A percentile compares a stretch with the other conserved stretches of the same genome.
Conservation (phyloP, 2,888 invertebrate genomes). For the Ptycholaimellus sp. region DNA sequence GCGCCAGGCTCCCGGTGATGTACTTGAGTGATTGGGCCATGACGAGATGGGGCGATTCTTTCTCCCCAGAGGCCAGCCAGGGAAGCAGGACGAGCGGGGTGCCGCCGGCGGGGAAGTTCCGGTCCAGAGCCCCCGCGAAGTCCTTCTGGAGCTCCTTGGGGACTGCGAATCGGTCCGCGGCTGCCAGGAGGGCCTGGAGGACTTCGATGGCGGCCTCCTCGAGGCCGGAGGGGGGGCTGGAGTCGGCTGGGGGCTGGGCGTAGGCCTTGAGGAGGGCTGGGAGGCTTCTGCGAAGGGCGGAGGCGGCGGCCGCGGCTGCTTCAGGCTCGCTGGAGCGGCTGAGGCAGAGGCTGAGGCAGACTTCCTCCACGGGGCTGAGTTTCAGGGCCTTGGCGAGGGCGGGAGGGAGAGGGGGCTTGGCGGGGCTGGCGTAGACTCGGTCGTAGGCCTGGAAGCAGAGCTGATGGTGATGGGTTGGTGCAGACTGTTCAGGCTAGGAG, state of each 20-base stretch:
- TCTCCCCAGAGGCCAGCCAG: constrained; percentile 43
- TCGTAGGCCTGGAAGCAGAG: too few relatives aligned
- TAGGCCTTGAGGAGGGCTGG: constrained; percentile 62
- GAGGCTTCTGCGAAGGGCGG: constrained; percentile 54
- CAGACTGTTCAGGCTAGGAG: too few relatives aligned
- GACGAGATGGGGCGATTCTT: too few relatives aligned
- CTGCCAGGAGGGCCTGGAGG: constrained; percentile 50
- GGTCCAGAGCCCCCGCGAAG: constrained; percentile 52
- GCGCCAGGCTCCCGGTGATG: too few relatives aligned
- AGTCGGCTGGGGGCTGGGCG: constrained; percentile 41
- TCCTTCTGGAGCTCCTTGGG: constrained; percentile 49
- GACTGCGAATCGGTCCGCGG: constrained; percentile 34
- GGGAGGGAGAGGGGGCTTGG: constrained; percentile 36
- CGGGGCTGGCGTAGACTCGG: too few relatives aligned
- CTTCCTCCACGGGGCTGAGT: constrained; percentile 53
- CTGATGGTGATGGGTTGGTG: too few relatives aligned
- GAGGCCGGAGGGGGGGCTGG: constrained; percentile 37
- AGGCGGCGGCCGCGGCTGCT: constrained; percentile 45
- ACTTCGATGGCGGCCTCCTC: constrained; percentile 73
- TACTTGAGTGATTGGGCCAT: too few relatives aligned
- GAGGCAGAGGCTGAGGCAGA: constrained; percentile 60
- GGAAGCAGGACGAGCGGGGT: constrained; percentile 72
- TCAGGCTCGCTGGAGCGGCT: constrained; percentile 55
- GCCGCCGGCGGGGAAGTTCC: constrained; percentile 63
- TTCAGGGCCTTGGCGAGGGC: constrained; percentile 48